phyloP scores from a whole-genome alignment of 2,113 vertebrate species.

The cattle (Bos taurus) region DNA sequence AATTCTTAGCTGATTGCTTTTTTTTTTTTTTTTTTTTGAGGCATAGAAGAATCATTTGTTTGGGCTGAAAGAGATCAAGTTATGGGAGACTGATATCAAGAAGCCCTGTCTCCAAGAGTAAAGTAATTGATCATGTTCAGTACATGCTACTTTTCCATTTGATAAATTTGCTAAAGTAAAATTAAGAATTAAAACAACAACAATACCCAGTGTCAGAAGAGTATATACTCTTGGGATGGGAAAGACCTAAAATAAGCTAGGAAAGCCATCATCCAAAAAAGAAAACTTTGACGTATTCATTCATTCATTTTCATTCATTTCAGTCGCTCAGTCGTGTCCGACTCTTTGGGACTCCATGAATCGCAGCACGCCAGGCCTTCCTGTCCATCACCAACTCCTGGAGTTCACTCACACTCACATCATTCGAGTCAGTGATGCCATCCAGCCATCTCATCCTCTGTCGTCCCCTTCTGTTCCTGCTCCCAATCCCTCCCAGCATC shows the following conservation, averaged over 20 bases:
- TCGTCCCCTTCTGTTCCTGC: too few species aligned
- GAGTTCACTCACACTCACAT: too few species aligned
- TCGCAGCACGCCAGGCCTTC: too few species aligned
- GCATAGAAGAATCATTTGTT: neutral
- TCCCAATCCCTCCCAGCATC: too few species aligned
- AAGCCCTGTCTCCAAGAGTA: neutral
- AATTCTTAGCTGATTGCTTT: neutral
- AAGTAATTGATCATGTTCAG: neutral
- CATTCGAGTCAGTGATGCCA: too few species aligned
- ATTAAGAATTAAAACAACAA: neutral
- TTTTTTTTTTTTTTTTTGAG: neutral
- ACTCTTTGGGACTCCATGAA: too few species aligned
- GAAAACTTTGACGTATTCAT: neutral
- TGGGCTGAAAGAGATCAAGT: neutral
- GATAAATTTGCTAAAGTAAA: neutral
- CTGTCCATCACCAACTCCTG: too few species aligned
- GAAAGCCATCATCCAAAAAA: neutral
- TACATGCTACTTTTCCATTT: neutral
- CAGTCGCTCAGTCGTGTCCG: too few species aligned
- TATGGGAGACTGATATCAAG: neutral
- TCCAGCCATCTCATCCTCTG: too few species aligned
- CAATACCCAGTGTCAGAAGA: neutral
- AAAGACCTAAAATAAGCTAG: neutral
- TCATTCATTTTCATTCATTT: too few species aligned
- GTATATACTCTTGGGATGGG: neutral